Conservation (phyloP, 2,797 vertebrate species). For the Ptychobarbus kaznakovi region DNA sequence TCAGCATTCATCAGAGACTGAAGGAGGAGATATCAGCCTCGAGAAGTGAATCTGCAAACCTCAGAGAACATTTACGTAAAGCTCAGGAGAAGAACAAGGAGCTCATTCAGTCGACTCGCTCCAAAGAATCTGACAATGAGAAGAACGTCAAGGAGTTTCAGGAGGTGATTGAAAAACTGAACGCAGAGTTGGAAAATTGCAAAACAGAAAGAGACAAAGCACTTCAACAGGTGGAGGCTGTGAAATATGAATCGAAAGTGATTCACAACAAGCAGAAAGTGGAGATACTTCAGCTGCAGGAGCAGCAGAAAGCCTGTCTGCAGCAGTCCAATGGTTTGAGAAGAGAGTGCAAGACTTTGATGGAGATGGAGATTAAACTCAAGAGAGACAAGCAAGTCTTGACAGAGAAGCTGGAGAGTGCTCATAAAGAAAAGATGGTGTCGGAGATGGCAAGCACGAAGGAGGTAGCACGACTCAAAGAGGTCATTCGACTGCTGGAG, state of each 20-base stretch:
- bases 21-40: constrained; percentile 43
- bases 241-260: constrained; percentile 45
- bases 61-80: constrained; percentile 47
- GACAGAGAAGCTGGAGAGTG: constrained; percentile 43
- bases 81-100: constrained; percentile 49
- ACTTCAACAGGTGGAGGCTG: constrained; percentile 38
- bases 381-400: constrained; percentile 58
- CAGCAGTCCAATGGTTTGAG: constrained; percentile 41
- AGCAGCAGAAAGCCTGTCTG: constrained; percentile 34
- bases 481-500: constrained; percentile 47
- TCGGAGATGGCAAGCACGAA: constrained; percentile 23
- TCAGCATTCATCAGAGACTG: constrained; percentile 33
- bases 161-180: constrained; percentile 39
- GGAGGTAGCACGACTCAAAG: constrained; percentile 53
- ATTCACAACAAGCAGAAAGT: constrained; percentile 38
- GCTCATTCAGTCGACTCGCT: constrained; percentile 21
- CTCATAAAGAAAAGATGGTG: constrained; percentile 48
- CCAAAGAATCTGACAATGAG: constrained; percentile 48
- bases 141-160: constrained; percentile 43
- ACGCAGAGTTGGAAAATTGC: constrained; percentile 38
- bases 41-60: constrained; percentile 39
- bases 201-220: constrained; percentile 39
- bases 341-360: constrained; percentile 48
- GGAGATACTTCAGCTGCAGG: constrained; percentile 52
- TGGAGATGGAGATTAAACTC: constrained; percentile 49